Percentiles rank a stretch among this genome's conserved stretches.
These are phyloP conservation scores for Myiotriccus ornatus DNA, from an alignment of 2,797 vertebrate species.

Conservation along the genomic window DNA sequence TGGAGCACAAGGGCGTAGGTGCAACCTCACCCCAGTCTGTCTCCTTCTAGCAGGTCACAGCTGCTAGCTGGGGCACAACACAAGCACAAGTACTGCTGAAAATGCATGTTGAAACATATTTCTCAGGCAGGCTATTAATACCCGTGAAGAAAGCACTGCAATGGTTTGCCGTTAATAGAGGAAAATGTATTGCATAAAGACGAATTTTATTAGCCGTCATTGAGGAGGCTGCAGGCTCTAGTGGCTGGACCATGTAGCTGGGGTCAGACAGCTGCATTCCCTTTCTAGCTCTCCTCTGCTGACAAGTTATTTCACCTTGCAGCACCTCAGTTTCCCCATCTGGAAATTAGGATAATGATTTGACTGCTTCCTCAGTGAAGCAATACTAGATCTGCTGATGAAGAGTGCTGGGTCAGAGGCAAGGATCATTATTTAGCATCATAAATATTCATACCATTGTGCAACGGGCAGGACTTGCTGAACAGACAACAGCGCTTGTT, in stretches of 20 bases:
- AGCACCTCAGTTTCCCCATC: not conserved
- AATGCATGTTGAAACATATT: conserved; percentile 60
- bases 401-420: conserved; percentile 4
- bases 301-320: not conserved
- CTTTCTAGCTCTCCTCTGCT: not conserved
- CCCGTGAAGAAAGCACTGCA: conserved; percentile 54
- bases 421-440: not conserved
- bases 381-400: not conserved
- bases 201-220: not conserved
- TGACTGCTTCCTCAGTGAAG: conserved; percentile 13
- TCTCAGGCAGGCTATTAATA: conserved; percentile 47
- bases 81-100: not conserved
- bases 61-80: conserved; percentile 23
- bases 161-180: conserved; percentile 43
- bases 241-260: not conserved
- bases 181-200: conserved; percentile 26
- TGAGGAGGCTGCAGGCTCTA: not conserved
- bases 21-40: not conserved
- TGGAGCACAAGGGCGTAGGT: not conserved
- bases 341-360: not conserved
- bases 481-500: not conserved
- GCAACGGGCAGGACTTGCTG: not conserved
- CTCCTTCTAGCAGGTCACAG: conserved; percentile 44
- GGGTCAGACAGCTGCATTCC: not conserved
- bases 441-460: not conserved